Evolutionary conservation across 2,113 vertebrate species (phyloP).

Genomic region (Laterallus jamaicensis): DNA sequence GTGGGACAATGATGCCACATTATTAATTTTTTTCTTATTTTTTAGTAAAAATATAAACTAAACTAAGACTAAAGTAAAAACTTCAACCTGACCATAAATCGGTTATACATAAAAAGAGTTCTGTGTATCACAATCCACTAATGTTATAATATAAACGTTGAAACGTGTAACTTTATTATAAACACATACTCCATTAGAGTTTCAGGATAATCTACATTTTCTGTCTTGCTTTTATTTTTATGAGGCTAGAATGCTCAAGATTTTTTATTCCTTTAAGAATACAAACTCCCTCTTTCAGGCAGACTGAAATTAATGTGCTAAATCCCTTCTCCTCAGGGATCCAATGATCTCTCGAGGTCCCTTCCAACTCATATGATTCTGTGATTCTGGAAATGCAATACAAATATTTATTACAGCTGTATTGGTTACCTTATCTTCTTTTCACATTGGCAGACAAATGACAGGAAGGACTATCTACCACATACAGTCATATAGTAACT

Average conservation of each 20-base stretch:
- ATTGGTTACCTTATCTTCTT: background rate
- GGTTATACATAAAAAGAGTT: background rate
- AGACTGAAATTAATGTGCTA: background rate
- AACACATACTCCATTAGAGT: rapidly evolving
- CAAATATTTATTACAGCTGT: background rate
- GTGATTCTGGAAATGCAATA: no score
- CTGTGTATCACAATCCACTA: background rate
- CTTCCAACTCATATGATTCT: no score
- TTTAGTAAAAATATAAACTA: background rate
- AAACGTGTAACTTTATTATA: background rate
- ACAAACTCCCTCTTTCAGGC: background rate
- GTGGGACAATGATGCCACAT: background rate
- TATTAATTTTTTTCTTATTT: background rate
- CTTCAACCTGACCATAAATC: background rate
- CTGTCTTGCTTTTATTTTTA: background rate
- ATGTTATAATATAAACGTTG: background rate
- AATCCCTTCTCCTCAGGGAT: background rate
- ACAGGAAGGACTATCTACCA: background rate
- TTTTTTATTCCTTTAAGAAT: background rate
- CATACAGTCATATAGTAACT: background rate
- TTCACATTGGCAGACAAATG: background rate
- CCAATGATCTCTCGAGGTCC: no score
- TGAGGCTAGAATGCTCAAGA: background rate
- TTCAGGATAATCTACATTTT: background rate
- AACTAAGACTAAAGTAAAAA: background rate